Evolutionary conservation across 2,888 invertebrate species (phyloP).

Genomic region (Pandemis cinnamomeana): DNA sequence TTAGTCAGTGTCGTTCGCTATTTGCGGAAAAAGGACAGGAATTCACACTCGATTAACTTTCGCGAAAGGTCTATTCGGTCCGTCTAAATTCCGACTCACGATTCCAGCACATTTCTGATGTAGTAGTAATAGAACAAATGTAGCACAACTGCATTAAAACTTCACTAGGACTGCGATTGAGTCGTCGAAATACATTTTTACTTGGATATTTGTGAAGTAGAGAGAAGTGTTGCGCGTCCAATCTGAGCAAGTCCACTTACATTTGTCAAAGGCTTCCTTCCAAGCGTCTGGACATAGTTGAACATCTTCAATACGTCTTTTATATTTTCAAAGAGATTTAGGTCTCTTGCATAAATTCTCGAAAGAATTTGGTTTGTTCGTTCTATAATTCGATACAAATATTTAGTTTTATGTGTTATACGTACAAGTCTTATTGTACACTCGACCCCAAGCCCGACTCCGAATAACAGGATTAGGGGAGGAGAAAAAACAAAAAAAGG

Average conservation of each 20-base stretch:
- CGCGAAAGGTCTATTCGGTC: not conserved
- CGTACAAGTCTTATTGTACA: no score
- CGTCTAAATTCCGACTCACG: not conserved
- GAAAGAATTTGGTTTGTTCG: no score
- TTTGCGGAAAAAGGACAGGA: not conserved
- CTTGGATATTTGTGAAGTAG: not conserved
- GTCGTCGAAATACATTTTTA: not conserved
- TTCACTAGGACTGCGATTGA: not conserved
- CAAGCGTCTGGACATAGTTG: not conserved
- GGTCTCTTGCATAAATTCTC: not conserved
- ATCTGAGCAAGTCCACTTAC: slow-evolving; percentile 13
- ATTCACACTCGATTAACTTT: not conserved
- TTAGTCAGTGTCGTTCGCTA: not conserved
- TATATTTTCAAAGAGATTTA: not conserved
- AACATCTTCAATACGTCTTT: slow-evolving; percentile 5
- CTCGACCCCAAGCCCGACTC: no score
- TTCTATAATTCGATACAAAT: no score
- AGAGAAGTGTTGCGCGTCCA: slow-evolving; percentile 6
- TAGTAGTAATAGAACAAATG: not conserved
- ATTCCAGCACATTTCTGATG: not conserved
- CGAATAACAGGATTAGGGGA: no score
- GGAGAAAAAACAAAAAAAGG: no score
- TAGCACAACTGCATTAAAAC: not conserved
- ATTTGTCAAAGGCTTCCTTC: slow-evolving; percentile 12
- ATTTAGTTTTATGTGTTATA: no score